Evolutionary conservation across 2,888 invertebrate genomes (phyloP), one percentile per base, ranked within the genome.

Genomic region (Creontiades dilutus): DNA sequence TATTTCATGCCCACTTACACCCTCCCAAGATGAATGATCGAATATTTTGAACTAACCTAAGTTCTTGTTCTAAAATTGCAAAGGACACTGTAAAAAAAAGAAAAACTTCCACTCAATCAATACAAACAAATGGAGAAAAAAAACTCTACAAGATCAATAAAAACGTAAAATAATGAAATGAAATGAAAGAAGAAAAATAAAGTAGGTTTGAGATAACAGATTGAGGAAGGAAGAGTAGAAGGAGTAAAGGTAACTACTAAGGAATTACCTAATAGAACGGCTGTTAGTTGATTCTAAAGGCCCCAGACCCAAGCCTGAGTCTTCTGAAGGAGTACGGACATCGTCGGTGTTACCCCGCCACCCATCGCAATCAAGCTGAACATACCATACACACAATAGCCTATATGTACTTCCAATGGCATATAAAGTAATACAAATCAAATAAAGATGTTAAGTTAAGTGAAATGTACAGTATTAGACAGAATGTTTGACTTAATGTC

Each of bases 261-360:
- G 87, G 90, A 90, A 28, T 91, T 91, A 91, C 91, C 91, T 91
- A 89, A 89, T 46, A 76, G 90, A 86, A 52, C 90, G 91, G 91
- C 89, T 90, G 90, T 91, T 91, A 76, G 90, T 90, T 47, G 92
- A 91, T 88, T 92, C 92, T 90, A 90, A 90, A 61, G 92, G 92
- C 90, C 96, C 97, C 94, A 97, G 96, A 94, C 98, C 98, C 94
- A 98, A 96, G 93, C 98, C 98, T 94, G 98, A 98, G 95, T 98
- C 98, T 94, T 98, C 98, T 94, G 97, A 97, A 92, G 98, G 97
- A 93, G 97, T 92, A 90, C 92, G 90, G 91, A 92, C 92, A 90
- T 92, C 93, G 90, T 93, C 93, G 55, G 90, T 90, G 90, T 92
- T 92, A 91, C 90, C 91, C 90, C 91, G 87, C 91, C 91, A 91